These are phyloP conservation scores for Syndactyla subalaris DNA, from an alignment of 2,797 vertebrate genomes.

Conservation along the genomic window DNA sequence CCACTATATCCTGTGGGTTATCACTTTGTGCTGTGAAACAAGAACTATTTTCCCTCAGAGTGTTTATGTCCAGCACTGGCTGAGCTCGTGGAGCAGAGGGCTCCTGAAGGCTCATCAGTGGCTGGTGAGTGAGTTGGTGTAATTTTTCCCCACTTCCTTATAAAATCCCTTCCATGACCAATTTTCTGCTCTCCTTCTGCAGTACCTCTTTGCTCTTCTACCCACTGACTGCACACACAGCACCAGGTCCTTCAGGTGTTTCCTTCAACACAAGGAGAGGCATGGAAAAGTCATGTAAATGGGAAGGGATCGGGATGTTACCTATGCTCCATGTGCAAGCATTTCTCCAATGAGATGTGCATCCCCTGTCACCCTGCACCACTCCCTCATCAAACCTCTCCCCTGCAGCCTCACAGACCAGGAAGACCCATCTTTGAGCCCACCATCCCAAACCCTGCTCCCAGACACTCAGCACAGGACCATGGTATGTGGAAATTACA, in stretches of 20 bases:
- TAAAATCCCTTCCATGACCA: not conserved
- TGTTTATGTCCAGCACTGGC: not conserved
- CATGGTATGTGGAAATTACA: accelerated
- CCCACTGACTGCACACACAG: not conserved
- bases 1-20: not conserved
- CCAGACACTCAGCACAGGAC: not conserved
- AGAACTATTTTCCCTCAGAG: not conserved
- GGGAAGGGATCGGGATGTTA: not conserved
- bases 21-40: not conserved
- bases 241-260: not conserved
- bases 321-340: not conserved
- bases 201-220: not conserved
- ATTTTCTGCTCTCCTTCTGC: not conserved
- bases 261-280: not conserved
- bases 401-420: not conserved
- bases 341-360: not conserved
- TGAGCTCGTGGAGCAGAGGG: not conserved
- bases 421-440: not conserved
- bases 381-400: not conserved
- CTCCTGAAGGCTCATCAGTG: not conserved
- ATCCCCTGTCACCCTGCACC: not conserved
- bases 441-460: not conserved
- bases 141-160: not conserved
- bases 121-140: not conserved
- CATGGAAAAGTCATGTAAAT: not conserved